Percentiles rank a stretch among this genome's conserved stretches.
These are phyloP conservation scores for Orchestes rusci DNA, from an alignment of 2,888 invertebrate genomes.

Conservation along the genomic window DNA sequence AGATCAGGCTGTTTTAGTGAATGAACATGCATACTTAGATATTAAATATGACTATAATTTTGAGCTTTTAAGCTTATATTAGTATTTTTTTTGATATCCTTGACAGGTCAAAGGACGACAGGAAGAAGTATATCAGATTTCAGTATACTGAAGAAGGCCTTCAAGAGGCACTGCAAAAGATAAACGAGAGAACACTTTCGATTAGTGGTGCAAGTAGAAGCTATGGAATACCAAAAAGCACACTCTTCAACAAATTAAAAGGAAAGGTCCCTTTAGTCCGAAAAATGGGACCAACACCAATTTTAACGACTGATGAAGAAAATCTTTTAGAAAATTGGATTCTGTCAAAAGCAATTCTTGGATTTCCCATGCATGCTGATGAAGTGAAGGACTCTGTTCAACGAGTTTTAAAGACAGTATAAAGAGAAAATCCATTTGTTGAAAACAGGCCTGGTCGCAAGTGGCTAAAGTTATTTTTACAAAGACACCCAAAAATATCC, in stretches of 20 bases:
- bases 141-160: conserved; percentile 3
- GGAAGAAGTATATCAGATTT: conserved; percentile 8
- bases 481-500: conserved; percentile 29
- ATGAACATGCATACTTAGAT: no score
- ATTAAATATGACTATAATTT: no score
- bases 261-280: conserved; percentile 4
- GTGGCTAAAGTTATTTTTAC: conserved; percentile 25
- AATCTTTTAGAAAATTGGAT: conserved; percentile 15
- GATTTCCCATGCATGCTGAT: conserved; percentile 25
- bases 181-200: not conserved
- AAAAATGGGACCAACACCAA: conserved; percentile 8
- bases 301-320: conserved; percentile 4
- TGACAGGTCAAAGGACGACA: no score
- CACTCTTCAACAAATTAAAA: conserved; percentile 7
- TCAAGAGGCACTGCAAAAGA: not conserved
- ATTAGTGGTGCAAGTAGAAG: conserved; percentile 1
- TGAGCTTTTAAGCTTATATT: no score
- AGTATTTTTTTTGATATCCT: no score
- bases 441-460: no score
- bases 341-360: conserved; percentile 19
- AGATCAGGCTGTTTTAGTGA: no score
- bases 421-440: conserved; percentile 14
- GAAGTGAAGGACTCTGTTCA: conserved; percentile 21
- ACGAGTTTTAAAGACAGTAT: conserved; percentile 10
- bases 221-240: conserved; percentile 10